phyloP scores from a whole-genome alignment of 2,888 invertebrate species.

The Aporophyla nigra region DNA sequence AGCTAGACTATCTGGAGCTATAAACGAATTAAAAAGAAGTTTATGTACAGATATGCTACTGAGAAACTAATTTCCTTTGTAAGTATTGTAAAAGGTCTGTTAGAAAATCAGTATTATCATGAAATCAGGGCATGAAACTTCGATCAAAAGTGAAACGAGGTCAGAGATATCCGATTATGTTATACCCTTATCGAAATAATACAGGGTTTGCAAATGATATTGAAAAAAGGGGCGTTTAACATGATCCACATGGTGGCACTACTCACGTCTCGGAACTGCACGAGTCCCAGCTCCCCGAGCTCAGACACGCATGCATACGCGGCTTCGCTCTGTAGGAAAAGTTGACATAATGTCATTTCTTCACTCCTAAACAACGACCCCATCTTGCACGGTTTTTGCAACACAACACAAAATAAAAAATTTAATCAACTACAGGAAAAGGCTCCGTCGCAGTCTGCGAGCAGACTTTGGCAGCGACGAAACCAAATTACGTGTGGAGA shows the following conservation, averaged over 20 bases:
- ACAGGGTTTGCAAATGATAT: background rate
- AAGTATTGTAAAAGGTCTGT: constrained; percentile 5
- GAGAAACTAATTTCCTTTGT: background rate
- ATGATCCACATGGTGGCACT: constrained; percentile 62
- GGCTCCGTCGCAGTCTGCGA: constrained; percentile 86
- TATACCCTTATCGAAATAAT: constrained; percentile 21
- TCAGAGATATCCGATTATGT: constrained; percentile 72
- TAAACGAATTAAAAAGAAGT: background rate
- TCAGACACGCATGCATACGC: constrained; percentile 99
- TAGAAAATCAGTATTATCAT: constrained; percentile 50
- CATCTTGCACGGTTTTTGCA: constrained; percentile 90
- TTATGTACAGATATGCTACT: background rate
- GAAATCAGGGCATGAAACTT: constrained; percentile 67
- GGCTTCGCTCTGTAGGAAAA: constrained; percentile 99
- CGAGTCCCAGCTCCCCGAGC: constrained; percentile 98
- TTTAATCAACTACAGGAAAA: constrained; percentile 72
- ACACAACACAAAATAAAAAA: constrained; percentile 78
- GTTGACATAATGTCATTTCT: constrained; percentile 99
- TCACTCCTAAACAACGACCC: constrained; percentile 99
- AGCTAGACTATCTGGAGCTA: background rate
- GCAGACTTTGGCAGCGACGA: constrained; percentile 88
- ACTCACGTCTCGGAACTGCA: constrained; percentile 98
- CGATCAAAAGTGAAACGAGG: constrained; percentile 73
- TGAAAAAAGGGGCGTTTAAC: constrained; percentile 64
- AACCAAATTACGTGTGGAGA: constrained; percentile 80